Percentiles rank a stretch among this genome's conserved stretches.
Conservation (phyloP, 2,113 vertebrate species). For the Nannospalax galili region DNA sequence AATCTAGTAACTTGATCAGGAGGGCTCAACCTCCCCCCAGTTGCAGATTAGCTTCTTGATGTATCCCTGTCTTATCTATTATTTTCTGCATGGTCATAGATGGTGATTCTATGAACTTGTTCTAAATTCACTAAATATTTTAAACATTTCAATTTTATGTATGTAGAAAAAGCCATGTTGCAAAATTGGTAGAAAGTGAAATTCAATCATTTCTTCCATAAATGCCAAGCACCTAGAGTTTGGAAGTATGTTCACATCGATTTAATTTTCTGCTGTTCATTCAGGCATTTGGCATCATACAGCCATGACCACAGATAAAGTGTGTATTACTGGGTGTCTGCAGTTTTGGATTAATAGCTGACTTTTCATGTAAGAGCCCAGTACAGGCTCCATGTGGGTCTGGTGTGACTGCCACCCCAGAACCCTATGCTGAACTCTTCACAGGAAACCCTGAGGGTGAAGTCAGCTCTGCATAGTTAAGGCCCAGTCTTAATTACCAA, state of each 20-base stretch:
- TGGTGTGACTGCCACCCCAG: too few species aligned
- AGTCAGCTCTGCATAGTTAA: not conserved
- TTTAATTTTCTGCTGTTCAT: not conserved
- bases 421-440: not conserved
- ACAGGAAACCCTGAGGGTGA: not conserved
- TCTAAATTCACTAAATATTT: constrained; percentile 14
- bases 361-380: not conserved
- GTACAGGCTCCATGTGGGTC: not conserved
- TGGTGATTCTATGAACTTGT: not conserved
- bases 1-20: not conserved
- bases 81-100: not conserved
- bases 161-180: not conserved
- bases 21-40: fast-evolving
- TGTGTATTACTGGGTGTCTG: not conserved
- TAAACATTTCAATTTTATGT: not conserved
- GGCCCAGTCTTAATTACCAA: constrained; percentile 17
- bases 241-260: not conserved
- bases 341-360: not conserved
- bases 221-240: not conserved
- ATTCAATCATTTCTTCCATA: not conserved
- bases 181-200: constrained; percentile 4
- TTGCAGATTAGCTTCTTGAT: not conserved
- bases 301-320: not conserved
- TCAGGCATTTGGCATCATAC: not conserved
- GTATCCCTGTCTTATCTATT: not conserved